phyloP scores from a whole-genome alignment of 2,113 vertebrate species.

The Microtus pennsylvanicus region DNA sequence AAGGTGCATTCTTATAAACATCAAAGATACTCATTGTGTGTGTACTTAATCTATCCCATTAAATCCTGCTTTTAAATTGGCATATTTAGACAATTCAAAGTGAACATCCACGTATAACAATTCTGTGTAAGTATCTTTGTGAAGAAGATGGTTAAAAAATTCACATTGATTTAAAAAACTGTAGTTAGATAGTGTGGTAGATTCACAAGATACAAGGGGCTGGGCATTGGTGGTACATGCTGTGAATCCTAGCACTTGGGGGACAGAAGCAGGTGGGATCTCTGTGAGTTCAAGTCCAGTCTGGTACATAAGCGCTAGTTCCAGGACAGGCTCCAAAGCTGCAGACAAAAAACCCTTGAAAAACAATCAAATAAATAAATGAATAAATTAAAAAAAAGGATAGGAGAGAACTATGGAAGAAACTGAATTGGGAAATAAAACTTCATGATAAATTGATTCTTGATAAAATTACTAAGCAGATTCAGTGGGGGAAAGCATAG shows the following conservation, averaged over 20 bases:
- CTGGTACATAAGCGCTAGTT: too few species aligned
- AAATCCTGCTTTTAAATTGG: background rate
- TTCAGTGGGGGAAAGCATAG: background rate
- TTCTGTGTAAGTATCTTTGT: background rate
- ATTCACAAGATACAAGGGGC: background rate
- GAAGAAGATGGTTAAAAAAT: too few species aligned
- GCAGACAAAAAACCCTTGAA: too few species aligned
- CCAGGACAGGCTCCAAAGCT: too few species aligned
- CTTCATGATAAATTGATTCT: background rate
- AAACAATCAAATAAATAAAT: too few species aligned
- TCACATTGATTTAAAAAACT: background rate
- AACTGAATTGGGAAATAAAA: background rate
- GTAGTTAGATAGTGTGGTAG: background rate
- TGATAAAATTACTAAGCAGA: background rate
- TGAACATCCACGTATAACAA: background rate
- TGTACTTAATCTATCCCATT: background rate
- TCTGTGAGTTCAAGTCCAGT: too few species aligned
- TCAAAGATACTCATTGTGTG: background rate
- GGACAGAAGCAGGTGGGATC: too few species aligned
- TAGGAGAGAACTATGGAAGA: background rate
- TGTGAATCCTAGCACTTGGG: too few species aligned
- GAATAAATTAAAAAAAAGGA: too few species aligned
- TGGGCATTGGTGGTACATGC: too few species aligned
- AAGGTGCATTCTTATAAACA: background rate
- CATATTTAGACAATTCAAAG: background rate